phyloP scores from a whole-genome alignment of 2,113 vertebrate species.

The Megaceryle maxima region DNA sequence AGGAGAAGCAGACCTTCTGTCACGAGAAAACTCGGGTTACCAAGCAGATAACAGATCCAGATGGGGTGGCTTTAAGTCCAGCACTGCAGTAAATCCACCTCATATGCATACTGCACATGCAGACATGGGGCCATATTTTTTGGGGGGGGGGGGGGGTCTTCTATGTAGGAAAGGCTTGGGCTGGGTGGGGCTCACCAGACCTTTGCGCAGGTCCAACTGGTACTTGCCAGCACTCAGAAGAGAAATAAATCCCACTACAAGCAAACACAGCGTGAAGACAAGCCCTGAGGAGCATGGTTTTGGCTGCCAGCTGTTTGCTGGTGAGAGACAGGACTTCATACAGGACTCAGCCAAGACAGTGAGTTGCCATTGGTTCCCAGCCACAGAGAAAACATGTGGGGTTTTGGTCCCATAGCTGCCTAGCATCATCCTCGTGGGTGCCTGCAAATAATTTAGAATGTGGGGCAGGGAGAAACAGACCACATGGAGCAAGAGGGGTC shows the following conservation, averaged over 20 bases:
- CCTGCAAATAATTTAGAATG: accelerated
- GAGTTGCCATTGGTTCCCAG: background rate
- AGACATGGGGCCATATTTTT: background rate
- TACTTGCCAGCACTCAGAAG: background rate
- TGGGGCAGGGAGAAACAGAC: background rate
- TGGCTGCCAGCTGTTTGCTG: background rate
- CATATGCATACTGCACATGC: background rate
- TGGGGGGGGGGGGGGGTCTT: background rate
- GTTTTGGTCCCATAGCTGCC: background rate
- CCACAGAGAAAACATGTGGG: background rate
- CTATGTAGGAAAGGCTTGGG: background rate
- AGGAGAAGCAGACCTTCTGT: conserved; percentile 63
- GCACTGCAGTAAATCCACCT: background rate
- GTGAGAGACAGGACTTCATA: background rate
- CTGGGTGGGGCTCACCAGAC: background rate
- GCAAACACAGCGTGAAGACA: background rate
- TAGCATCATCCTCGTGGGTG: accelerated
- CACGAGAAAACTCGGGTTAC: background rate
- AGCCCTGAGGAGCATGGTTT: background rate
- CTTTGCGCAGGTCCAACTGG: background rate
- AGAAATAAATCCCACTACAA: background rate
- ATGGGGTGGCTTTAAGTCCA: conserved; percentile 32
- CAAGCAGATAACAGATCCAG: conserved; percentile 35
- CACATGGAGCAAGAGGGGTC: background rate
- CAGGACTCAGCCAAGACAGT: background rate